phyloP scores from a whole-genome alignment of 2,888 invertebrate species.

The Leptinotarsa peninsularis region DNA sequence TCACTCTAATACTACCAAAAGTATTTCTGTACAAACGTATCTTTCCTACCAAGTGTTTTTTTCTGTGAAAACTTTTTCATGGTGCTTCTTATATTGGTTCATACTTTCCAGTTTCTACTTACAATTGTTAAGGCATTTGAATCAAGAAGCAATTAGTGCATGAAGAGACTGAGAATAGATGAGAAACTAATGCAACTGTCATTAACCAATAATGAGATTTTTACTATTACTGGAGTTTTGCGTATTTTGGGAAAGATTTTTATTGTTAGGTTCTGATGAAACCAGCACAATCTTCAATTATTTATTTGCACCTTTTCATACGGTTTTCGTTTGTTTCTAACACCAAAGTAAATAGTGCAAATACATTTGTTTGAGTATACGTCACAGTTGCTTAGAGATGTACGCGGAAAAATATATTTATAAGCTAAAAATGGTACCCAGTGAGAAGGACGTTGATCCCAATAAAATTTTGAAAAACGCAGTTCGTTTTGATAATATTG shows the following conservation, averaged over 20 bases:
- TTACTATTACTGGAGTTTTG: neutral
- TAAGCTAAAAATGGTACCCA: conserved; percentile 29
- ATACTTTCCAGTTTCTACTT: too few species aligned
- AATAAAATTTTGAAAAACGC: conserved; percentile 43
- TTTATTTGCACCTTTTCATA: neutral
- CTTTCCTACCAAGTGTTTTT: too few species aligned
- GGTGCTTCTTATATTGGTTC: too few species aligned
- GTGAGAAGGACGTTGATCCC: conserved; percentile 21
- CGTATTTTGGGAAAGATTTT: neutral
- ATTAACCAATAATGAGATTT: conserved; percentile 1
- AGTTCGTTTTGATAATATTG: conserved; percentile 56
- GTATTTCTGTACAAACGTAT: too few species aligned
- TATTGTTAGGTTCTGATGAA: neutral
- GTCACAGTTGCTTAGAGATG: conserved; percentile 26
- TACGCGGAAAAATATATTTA: conserved; percentile 30
- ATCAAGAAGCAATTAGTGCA: neutral
- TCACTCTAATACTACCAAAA: too few species aligned
- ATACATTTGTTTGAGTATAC: neutral
- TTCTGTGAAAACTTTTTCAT: too few species aligned
- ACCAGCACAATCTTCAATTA: neutral
- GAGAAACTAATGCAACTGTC: neutral
- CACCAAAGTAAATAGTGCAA: neutral
- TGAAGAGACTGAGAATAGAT: neutral
- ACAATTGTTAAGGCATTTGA: too few species aligned
- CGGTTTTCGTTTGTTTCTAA: neutral